phyloP scores from a whole-genome alignment of 2,888 invertebrate species.

The Eucera pruinosa region DNA sequence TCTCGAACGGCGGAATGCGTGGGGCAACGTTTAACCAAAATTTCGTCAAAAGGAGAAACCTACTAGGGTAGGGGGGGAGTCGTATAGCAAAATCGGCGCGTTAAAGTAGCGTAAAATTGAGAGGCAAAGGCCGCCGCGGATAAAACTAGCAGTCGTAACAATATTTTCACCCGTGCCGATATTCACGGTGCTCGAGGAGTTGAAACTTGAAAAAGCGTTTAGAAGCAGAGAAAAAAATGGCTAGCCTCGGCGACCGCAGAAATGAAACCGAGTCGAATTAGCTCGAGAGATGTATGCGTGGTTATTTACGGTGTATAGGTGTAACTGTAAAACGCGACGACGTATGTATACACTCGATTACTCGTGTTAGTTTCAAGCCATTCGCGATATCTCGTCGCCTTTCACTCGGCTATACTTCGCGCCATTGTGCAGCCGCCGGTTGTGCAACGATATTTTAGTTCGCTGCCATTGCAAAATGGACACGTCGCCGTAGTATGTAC shows the following conservation, averaged over 20 bases:
- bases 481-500: background rate
- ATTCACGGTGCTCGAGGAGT: no score
- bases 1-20: background rate
- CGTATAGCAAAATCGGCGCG: background rate
- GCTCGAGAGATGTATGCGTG: background rate
- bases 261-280: conserved; percentile 36
- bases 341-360: conserved; percentile 50
- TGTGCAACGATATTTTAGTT: conserved; percentile 80
- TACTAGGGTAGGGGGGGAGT: background rate
- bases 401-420: conserved; percentile 78
- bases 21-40: background rate
- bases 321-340: conserved; percentile 45
- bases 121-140: no score
- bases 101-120: background rate
- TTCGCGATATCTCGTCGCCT: conserved; percentile 76
- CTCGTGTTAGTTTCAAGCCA: conserved; percentile 52
- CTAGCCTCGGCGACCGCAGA: conserved; percentile 5
- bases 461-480: conserved; percentile 63
- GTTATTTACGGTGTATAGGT: conserved; percentile 14
- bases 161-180: background rate
- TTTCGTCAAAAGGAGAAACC: conserved; percentile 2
- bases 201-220: background rate
- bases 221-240: background rate
- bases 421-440: conserved; percentile 75
- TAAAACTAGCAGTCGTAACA: background rate